Evolutionary conservation across 2,888 invertebrate genomes (phyloP), one percentile per base, ranked within the genome.

Genomic region (Halocaridina rubra): DNA sequence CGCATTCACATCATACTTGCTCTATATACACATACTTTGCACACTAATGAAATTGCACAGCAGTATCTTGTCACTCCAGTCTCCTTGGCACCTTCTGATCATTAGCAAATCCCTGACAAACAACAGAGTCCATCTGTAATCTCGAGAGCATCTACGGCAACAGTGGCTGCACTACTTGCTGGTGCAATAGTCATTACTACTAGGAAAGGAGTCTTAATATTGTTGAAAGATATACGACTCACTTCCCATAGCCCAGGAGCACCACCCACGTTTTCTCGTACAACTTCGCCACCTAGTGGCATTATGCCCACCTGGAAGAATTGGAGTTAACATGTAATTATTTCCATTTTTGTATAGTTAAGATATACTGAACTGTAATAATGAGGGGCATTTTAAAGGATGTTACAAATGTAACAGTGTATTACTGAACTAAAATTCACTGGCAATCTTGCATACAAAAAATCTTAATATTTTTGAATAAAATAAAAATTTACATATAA

Each of bases 71-170:
- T 13, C 16, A 33, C 72, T n/a, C 33, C 19, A 22, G 39, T 22
- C 19, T 10, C 30, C 16, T n/a, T 3, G 7, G 61, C 10, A n/a
- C n/a, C 27, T 46, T 16, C 16, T 29, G 8, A 7, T 33, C 22
- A 4, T 46, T 82, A 84, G 46, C 84, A 84, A 32, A 71, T 24
- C 5, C 78, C 74, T 7, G 79, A 79, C 46, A 74, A 39, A 13
- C 80, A 86, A 27, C 85, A 86, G 10, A 61, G 30, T 13, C 85
- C 81, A 33, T 85, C 86, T 13, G 81, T 79, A 30, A 88, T 75
- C 69, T 67, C 32, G 46, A 81, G 19, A 19, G 81, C 85, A 46
- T 75, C 75, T 8, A 85, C 46, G 69, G 75, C 79, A 10, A 87
- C 75, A 10, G 33, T 59, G 46, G 81, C 64, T 5, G 64, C 33